Percentiles rank a stretch among this genome's conserved stretches.
Conservation (phyloP, 2,113 vertebrate species). For the Phalacrocorax aristotelis region DNA sequence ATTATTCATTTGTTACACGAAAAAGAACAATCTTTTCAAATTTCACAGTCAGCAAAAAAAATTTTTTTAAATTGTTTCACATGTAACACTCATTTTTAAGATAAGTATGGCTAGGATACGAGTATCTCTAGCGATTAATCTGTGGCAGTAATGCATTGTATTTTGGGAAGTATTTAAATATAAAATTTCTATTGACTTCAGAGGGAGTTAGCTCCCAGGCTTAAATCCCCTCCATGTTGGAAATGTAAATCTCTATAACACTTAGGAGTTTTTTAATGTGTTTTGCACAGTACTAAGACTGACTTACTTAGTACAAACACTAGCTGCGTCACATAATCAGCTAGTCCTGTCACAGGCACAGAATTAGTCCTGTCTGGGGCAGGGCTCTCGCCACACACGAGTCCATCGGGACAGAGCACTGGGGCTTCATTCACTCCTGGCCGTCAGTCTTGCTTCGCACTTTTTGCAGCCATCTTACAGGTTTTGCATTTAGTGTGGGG, state of each 20-base stretch:
- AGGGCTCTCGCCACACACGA: neutral
- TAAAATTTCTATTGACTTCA: neutral
- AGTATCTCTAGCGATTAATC: neutral
- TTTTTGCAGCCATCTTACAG: neutral
- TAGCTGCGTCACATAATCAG: neutral
- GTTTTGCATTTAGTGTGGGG: neutral
- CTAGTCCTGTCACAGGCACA: neutral
- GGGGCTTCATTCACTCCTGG: neutral
- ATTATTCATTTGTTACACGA: neutral
- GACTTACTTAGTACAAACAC: neutral
- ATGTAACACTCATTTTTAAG: neutral
- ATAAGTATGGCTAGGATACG: neutral
- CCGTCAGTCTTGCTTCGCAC: neutral
- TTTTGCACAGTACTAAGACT: neutral
- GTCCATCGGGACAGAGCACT: neutral
- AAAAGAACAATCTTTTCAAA: neutral
- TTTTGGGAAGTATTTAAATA: neutral
- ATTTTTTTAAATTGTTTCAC: neutral
- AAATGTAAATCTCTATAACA: neutral
- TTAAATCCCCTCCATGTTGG: neutral
- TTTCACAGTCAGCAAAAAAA: neutral
- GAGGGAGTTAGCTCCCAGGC: neutral
- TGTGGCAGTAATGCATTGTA: neutral
- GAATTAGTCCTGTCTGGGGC: neutral
- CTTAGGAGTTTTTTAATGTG: neutral